phyloP scores from a whole-genome alignment of 2,797 vertebrate genomes.

The Gymnothorax javanicus region DNA sequence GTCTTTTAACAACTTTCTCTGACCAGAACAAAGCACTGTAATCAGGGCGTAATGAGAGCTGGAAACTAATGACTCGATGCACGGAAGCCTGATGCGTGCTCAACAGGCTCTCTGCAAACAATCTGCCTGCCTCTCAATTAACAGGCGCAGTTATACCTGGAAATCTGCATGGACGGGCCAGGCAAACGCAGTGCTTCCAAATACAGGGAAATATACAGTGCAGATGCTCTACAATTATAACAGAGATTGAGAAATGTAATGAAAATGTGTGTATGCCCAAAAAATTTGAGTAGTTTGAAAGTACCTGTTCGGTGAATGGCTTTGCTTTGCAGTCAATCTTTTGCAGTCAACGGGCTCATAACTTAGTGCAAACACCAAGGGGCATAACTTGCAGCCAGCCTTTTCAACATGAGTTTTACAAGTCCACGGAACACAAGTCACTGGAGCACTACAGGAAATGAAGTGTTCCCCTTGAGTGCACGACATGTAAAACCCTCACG shows the following conservation, averaged over 20 bases:
- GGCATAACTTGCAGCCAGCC: neutral
- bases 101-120: conserved; percentile 67
- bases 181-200: conserved; percentile 39
- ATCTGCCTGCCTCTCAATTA: conserved; percentile 50
- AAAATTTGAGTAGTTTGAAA: neutral
- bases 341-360: neutral
- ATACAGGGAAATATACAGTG: neutral
- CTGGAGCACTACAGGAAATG: neutral
- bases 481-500: neutral
- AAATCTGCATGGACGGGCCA: conserved; percentile 40
- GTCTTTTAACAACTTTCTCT: conserved; percentile 52
- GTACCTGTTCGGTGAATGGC: neutral
- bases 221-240: neutral
- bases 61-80: conserved; percentile 49
- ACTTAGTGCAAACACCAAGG: neutral
- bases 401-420: neutral
- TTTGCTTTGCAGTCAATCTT: neutral
- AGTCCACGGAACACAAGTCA: neutral
- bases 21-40: conserved; percentile 49
- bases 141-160: conserved; percentile 47
- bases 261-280: neutral
- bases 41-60: conserved; percentile 45
- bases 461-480: neutral
- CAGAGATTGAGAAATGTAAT: neutral
- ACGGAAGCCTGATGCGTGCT: conserved; percentile 47